A percentile compares a stretch with the other conserved stretches of the same genome.
phyloP scores from a whole-genome alignment of 2,113 vertebrate genomes.

The Aptenodytes forsteri region DNA sequence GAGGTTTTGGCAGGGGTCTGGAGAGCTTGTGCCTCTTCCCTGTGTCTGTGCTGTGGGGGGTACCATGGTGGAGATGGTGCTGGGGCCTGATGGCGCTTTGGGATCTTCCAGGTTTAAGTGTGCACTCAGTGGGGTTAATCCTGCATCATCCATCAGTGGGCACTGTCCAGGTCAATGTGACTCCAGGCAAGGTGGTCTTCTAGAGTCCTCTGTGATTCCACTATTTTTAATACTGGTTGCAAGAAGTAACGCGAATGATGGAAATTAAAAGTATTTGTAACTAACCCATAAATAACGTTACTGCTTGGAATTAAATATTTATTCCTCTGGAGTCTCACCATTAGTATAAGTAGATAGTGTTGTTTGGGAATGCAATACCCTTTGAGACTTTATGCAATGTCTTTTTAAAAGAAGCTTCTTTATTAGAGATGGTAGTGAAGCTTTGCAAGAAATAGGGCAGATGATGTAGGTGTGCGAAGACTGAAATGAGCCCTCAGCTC shows the following conservation, averaged over 20 bases:
- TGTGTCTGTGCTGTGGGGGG: background rate
- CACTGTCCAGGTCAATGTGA: background rate
- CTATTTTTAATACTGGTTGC: background rate
- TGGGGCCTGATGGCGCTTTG: background rate
- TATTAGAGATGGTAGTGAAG: background rate
- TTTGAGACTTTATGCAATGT: background rate
- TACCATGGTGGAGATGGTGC: background rate
- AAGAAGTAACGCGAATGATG: fast-evolving
- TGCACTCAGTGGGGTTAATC: background rate
- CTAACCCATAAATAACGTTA: background rate
- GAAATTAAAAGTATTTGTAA: background rate
- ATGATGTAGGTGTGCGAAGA: background rate
- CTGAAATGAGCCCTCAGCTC: background rate
- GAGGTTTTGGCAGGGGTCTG: no score
- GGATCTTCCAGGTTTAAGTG: background rate
- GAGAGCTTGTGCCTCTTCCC: background rate
- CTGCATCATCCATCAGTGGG: background rate
- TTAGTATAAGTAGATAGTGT: background rate
- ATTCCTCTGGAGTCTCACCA: background rate
- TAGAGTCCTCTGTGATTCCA: fast-evolving
- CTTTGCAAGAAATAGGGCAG: background rate
- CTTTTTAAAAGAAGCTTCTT: background rate
- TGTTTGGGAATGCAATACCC: background rate
- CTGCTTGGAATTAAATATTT: background rate
- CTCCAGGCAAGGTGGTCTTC: background rate